Base-by-base conservation (phyloP, 2,797 vertebrate species). In the Sebastes aleutianus region DNA sequence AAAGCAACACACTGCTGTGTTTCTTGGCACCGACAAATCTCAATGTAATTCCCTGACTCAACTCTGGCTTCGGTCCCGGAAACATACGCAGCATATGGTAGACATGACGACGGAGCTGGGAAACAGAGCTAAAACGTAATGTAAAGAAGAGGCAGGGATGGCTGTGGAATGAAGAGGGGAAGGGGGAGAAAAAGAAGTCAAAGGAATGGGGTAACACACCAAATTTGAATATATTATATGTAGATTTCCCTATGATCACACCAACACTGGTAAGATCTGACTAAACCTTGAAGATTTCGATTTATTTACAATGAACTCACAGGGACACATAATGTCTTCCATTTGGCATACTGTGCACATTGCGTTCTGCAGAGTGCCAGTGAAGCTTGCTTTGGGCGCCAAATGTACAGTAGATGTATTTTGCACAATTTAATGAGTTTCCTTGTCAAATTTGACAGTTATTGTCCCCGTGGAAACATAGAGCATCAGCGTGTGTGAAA, bases 1-100 rank as follows among this genome's bases (percentile, higher is more conserved):
- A 79, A 76, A 85, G 84, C 57, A 85, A 78, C 67, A 74, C 63
- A 20, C 74, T 24, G 69, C 74, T 92, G 87, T 89, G 77, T 87
- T 81, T 89, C 77, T 91, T 93, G 91, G 90, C 91, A 87, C 63
- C 11, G 5, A n/a, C 12, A 69, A 73, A 66, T 76, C 79, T 88
- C 80, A 78, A 73, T 86, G 82, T 82, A 89, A 92, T 85, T 93
- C 88, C 83, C 81, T 87, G 66, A 84, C 85, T 91, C 85, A 86
- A 82, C 57, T 69, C 87, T 94, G 93, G 91, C 93, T 14, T 32
- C 4, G 0, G 36, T 84, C 92, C 91, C 84, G 50, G 86, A 92
- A 91, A 91, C 83, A 87, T 88, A 90, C 26, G 79, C 74, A 85
- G 47, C 89, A 90, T 85, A 78, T 89, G 90, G 81, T 69, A 64